Conservation (phyloP, 2,797 vertebrate genomes). For the Phrynocephalus guinanensis region DNA sequence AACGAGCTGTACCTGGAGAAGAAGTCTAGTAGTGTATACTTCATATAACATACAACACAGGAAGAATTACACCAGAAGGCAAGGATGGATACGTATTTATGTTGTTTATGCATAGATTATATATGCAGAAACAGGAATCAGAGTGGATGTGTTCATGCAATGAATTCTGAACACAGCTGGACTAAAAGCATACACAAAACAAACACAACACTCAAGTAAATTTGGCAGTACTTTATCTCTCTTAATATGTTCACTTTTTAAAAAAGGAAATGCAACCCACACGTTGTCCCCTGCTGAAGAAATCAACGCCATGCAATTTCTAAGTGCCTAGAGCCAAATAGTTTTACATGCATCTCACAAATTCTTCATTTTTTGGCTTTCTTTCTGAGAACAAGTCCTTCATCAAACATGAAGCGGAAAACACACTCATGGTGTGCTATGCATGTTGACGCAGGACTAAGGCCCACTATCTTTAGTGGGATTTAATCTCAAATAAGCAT, state of each 20-base stretch:
- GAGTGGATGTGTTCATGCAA: not conserved
- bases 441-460: not conserved
- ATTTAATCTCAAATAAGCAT: not conserved
- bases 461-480: not conserved
- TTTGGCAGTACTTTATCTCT: not conserved
- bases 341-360: not conserved
- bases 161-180: not conserved
- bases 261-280: not conserved
- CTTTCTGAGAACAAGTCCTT: not conserved
- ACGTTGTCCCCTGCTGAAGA: not conserved
- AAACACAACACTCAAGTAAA: not conserved
- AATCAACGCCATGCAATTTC: not conserved
- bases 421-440: not conserved
- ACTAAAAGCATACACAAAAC: not conserved
- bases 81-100: not conserved
- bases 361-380: not conserved
- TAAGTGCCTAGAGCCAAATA: not conserved
- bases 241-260: not conserved
- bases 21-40: not conserved
- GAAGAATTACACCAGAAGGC: not conserved
- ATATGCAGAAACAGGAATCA: not conserved
- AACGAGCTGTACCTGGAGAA: not conserved
- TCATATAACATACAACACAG: not conserved
- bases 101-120: not conserved
- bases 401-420: not conserved